Evolutionary conservation across 2,797 vertebrate species (phyloP).

Genomic region (Danio tinwini): DNA sequence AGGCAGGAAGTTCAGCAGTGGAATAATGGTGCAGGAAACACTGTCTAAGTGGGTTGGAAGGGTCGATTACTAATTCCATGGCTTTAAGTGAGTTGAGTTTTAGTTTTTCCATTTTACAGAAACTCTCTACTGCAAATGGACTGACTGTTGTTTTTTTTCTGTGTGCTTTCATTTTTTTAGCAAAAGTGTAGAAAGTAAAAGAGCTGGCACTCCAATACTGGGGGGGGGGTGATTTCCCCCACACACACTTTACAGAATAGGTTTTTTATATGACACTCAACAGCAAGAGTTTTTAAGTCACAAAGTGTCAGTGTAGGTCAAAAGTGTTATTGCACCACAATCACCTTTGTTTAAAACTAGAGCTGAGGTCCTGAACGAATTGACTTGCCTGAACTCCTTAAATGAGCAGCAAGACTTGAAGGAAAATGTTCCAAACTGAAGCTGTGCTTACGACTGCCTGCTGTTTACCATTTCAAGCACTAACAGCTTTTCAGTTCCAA

Average conservation of each 20-base stretch:
- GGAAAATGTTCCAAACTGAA: conserved; percentile 2
- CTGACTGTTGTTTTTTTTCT: background rate
- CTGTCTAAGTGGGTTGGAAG: background rate
- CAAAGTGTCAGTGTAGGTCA: conserved; percentile 21
- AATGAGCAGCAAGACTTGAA: conserved; percentile 18
- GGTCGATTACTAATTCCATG: conserved; percentile 24
- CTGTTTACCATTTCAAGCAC: conserved; percentile 30
- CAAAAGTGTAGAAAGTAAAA: background rate
- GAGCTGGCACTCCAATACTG: background rate
- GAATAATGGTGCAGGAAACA: background rate
- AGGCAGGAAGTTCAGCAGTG: background rate
- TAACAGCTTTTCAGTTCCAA: conserved; percentile 10
- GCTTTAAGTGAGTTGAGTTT: conserved; percentile 19
- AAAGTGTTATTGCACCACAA: conserved; percentile 28
- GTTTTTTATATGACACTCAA: conserved; percentile 25
- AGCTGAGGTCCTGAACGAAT: conserved; percentile 5
- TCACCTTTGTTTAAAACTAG: conserved; percentile 5
- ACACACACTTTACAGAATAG: conserved; percentile 11
- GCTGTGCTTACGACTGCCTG: background rate
- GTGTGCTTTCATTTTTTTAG: background rate
- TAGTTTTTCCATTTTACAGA: background rate
- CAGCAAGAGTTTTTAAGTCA: conserved; percentile 25
- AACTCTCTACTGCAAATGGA: conserved; percentile 10
- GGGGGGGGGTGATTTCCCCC: background rate
- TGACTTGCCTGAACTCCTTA: conserved; percentile 22